Percentiles rank a stretch among this genome's conserved stretches.
Conservation (phyloP, 2,113 vertebrate species). For the Oreochromis aureus region DNA sequence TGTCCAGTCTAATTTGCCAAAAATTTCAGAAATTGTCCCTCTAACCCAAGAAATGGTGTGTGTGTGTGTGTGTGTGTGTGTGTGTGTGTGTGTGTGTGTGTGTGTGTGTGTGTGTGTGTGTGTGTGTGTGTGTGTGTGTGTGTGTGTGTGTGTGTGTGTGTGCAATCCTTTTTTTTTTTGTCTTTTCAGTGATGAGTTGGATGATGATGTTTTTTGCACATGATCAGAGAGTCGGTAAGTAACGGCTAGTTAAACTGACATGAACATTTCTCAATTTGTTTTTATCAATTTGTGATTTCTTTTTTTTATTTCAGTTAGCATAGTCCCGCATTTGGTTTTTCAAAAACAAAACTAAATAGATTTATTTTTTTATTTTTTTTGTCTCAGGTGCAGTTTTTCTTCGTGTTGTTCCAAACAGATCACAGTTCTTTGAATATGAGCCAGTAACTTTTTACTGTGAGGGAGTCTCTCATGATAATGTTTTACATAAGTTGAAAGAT, state of each 20-base stretch:
- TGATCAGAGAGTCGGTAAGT: not conserved
- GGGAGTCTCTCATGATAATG: not conserved
- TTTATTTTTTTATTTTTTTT: not conserved
- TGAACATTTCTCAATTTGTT: not conserved
- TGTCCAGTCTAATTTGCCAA: too few species aligned
- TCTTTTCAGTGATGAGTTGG: not conserved
- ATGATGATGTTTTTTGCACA: not conserved
- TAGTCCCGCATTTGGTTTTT: not conserved
- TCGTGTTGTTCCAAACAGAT: not conserved
- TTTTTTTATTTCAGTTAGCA: too few species aligned
- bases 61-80: too few species aligned
- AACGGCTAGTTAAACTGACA: rapidly evolving
- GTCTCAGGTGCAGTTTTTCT: not conserved
- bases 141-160: too few species aligned
- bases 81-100: too few species aligned
- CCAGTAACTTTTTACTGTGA: rapidly evolving
- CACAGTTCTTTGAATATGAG: not conserved
- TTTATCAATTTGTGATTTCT: not conserved
- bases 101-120: too few species aligned
- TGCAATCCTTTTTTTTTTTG: not conserved
- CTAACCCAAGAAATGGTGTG: too few species aligned
- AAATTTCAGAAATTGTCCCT: too few species aligned
- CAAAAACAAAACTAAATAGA: not conserved
- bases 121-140: too few species aligned
- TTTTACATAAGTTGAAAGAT: not conserved